Conservation (phyloP, 2,113 vertebrate genomes). For the Centropus bengalensis region DNA sequence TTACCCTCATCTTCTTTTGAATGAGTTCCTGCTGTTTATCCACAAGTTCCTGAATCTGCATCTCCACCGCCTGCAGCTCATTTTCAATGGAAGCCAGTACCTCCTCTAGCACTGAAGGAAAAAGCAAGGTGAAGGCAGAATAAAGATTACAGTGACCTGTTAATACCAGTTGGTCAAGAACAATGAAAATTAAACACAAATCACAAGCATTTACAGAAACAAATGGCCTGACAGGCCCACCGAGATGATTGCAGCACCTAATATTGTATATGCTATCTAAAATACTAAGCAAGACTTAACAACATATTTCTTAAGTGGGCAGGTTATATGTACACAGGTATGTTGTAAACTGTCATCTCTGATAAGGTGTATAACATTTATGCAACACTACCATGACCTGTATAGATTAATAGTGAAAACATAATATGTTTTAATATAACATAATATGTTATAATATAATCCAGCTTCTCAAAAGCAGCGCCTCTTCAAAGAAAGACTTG, state of each 20-base stretch:
- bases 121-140: not conserved
- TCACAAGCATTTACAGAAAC: not conserved
- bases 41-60: constrained; percentile 88
- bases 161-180: not conserved
- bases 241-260: not conserved
- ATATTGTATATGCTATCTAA: not conserved
- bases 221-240: not conserved
- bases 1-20: constrained; percentile 78
- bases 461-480: not conserved
- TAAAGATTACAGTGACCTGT: not conserved
- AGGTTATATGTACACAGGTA: no score
- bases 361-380: accelerated
- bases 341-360: not conserved
- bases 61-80: constrained; percentile 87
- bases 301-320: not conserved
- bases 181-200: not conserved
- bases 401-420: not conserved
- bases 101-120: constrained; percentile 77
- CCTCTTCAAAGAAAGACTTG: not conserved
- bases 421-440: no score
- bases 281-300: not conserved
- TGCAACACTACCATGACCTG: not conserved
- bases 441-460: not conserved
- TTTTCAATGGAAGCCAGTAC: constrained; percentile 84
- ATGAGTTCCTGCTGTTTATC: constrained; percentile 86